Base-by-base conservation (phyloP, 2,797 vertebrate genomes). In the Scarus forsteni region DNA sequence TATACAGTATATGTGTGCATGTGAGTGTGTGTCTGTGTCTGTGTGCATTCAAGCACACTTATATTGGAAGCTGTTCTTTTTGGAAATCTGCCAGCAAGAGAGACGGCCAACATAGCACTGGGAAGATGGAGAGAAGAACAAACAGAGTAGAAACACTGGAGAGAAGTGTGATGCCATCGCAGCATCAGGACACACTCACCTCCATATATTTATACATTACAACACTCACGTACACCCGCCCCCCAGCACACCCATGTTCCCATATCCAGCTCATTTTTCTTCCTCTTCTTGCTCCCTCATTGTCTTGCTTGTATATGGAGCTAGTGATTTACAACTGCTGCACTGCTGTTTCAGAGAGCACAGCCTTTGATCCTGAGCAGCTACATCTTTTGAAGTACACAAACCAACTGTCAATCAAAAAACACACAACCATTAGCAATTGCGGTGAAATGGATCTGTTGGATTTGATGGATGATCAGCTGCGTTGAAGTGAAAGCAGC, bases 51-150 rank as follows among this genome's bases (percentile, higher is more conserved):
- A 62, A 75, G 74, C 64, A 73, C 68, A 66, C 80, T 80, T 73
- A 83, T 82, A 79, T 74, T 85, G 82, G 81, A 87, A 88, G 84
- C 79, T 75, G 76, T 78, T 87, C 74, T 38, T 67, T 67, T 75
- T 91, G 86, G 86, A 89, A 62, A 56, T 43, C 49, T 70, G 81
- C 85, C 87, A 90, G 61, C 69, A 12, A 27, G 64, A 77, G 69
- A 76, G 67, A 19, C 73, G 85, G 79, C 78, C 84, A 86, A 72
- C 82, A 77, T 75, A 79, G 70, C 72, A 71, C 3, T 8, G 73
- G 66, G 48, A 85, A 85, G 81, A 84, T 83, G 60, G 78, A 79
- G 68, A 75, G 77, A 79, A 80, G 79, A 88, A 85, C 83, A 85
- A 89, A 87, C 67, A 86, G 83, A 56, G 61, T 75, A 81, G 55